Evolutionary conservation across 2,113 vertebrate species (phyloP), one percentile per base, ranked within the genome.

Genomic region (Lucifuga dentata): DNA sequence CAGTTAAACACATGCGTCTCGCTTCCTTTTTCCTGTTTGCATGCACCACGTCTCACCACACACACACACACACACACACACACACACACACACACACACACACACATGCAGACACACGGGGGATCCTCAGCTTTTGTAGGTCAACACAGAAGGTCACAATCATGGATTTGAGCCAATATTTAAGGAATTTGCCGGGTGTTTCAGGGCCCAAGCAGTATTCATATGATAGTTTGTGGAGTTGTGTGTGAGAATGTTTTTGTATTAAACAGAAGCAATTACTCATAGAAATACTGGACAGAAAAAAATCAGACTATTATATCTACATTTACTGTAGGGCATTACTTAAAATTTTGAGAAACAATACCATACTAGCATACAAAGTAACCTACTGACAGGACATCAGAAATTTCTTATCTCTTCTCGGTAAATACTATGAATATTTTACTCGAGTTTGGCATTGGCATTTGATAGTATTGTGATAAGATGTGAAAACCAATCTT

Each of bases 1-100:
- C 75, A 61, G 75, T 86, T 80, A 83, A 90, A 78, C 72, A 73
- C 68, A 66, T 33, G 68, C 53, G 74, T 75, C 77, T 71, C 66
- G 5, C 76, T 73, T 80, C 80, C 53, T 60, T 43, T 43, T 72
- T 56, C 45, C 50, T 60, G 43, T 68, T 65, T 21, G 1, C n/a
- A 5, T 29, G 26, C 26, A 29, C 3, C 26, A 29, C 26, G 26
- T 29, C 3, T 7, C 26, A 7, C 26, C 26, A 7, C 56, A 35
- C 45, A n/a, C 63, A 32, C 60, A 63, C 66, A 51, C 9, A 29
- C 48, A 65, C 81, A 29, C n/a, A n/a, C n/a, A n/a, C n/a, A n/a
- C n/a, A n/a, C n/a, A n/a, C n/a, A n/a, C n/a, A n/a, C n/a, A n/a
- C n/a, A n/a, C n/a, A n/a, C n/a, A n/a, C n/a, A n/a, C n/a, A n/a